Base-by-base conservation (phyloP, 92 coral and sea anemone species). In the Umimayanthus kanabou region DNA sequence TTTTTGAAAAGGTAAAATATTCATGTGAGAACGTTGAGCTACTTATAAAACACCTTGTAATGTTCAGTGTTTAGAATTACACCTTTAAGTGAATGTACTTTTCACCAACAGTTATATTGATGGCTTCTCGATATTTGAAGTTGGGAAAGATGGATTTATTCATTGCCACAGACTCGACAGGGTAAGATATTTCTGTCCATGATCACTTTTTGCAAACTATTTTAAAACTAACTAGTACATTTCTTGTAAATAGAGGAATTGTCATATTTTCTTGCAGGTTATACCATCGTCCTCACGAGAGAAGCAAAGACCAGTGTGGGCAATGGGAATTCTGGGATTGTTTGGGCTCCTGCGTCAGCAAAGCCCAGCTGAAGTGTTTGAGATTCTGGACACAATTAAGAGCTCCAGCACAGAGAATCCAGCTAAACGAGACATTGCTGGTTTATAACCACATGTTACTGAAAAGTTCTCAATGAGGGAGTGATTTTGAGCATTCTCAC, bases 121-220 rank as follows among this genome's bases (percentile, higher is more conserved):
- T 92, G 99, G 99, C 15, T 97, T 97, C 90, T 97, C 99, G 37
- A 91, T 97, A 42, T 97, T 97, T 95, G 97, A 97, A 88, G 96
- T 97, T 77, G 99, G 96, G 73, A 79, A 83, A 23, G 95, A 95
- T 92, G 99, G 99, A 74, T 94, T 95, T 42, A 90, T 97, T 40
- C 98, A 92, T 80, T 97, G 99, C 76, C 99, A 97, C 88, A 88
- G 96, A 74, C 92, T 97, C 58, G 91, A 93, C 26, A 95, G 95
- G 96, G 99, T 95, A 90, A 69, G 83, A 14, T 39, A 8, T 39
- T 71, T n/a, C 50, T 55, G 45, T 29, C 1, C 26, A 61, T 18
- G 69, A 22, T 20, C 2, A 61, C 6, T 18, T 23, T 61, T 61
- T 18, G 69, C 2, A 23, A 61, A 7, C 69, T 61, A 25, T 61